Conservation (phyloP, 2,888 invertebrate species). For the Mesochorus sp. region DNA sequence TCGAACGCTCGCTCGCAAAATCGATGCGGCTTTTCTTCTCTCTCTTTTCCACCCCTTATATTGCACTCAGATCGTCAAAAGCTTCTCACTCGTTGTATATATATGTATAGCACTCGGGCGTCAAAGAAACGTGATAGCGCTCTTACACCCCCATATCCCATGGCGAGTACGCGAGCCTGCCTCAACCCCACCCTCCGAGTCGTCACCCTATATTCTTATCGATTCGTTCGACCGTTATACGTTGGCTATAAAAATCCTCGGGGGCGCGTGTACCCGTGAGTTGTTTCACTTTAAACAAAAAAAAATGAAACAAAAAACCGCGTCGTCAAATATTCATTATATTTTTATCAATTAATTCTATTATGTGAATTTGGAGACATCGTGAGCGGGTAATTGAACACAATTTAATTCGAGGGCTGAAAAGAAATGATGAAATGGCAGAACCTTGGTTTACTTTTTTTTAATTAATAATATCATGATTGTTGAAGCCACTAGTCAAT, state of each 20-base stretch:
- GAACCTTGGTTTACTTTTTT: no score
- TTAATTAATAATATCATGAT: no score
- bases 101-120: no score
- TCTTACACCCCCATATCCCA: conserved; percentile 45
- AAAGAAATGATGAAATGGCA: no score
- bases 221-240: conserved; percentile 56
- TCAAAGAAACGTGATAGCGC: conserved; percentile 38
- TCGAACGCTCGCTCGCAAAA: conserved; percentile 33
- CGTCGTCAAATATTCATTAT: conserved; percentile 32
- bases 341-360: no score
- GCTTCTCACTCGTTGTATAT: no score
- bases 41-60: conserved; percentile 18
- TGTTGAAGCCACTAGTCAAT: no score
- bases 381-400: no score
- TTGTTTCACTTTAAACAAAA: conserved; percentile 43
- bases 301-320: no score
- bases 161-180: conserved; percentile 19
- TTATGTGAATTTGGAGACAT: no score
- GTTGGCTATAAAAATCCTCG: conserved; percentile 53
- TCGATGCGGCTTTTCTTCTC: conserved; percentile 34
- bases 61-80: conserved; percentile 12
- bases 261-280: conserved; percentile 33
- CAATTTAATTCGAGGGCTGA: no score
- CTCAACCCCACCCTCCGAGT: conserved; percentile 6
- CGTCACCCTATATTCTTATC: conserved; percentile 48